Conservation (phyloP, 2,797 vertebrate genomes). For the Hybognathus amarus region DNA sequence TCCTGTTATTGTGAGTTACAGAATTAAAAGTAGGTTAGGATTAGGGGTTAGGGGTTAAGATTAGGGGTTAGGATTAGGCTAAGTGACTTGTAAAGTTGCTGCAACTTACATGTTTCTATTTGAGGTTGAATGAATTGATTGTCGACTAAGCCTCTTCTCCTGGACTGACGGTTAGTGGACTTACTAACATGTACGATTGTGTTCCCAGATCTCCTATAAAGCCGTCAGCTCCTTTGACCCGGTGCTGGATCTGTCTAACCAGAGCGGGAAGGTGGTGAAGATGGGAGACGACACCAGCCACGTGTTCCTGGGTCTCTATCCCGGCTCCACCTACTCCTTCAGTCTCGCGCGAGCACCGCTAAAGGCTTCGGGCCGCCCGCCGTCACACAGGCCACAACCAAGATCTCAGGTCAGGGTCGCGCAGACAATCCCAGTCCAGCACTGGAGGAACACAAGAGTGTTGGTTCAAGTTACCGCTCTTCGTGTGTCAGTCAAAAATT, state of each 20-base stretch:
- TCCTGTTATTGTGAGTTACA: no score
- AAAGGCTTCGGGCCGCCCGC: conserved; percentile 94
- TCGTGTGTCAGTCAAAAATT: no score
- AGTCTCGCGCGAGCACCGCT: conserved; percentile 94
- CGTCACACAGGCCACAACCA: conserved; percentile 95
- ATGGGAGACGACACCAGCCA: conserved; percentile 94
- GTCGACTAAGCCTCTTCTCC: no score
- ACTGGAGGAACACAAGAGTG: no score
- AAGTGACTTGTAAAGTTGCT: no score
- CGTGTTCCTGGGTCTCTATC: conserved; percentile 92
- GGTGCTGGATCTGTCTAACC: conserved; percentile 95
- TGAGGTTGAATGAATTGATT: no score
- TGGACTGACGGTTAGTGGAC: no score
- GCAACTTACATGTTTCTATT: no score
- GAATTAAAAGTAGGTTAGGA: no score
- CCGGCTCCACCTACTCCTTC: conserved; percentile 96
- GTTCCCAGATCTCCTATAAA: conserved; percentile 94
- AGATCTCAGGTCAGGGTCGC: conserved; percentile 91
- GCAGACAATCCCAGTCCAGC: neutral
- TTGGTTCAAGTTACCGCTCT: no score
- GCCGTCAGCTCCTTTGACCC: conserved; percentile 98
- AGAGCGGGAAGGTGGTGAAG: conserved; percentile 95
- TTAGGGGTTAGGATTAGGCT: no score
- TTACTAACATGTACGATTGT: neutral
- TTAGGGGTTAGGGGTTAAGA: no score